A percentile compares a stretch with the other conserved stretches of the same genome.
phyloP scores from a whole-genome alignment of 2,797 vertebrate genomes.

The Iguana delicatissima region DNA sequence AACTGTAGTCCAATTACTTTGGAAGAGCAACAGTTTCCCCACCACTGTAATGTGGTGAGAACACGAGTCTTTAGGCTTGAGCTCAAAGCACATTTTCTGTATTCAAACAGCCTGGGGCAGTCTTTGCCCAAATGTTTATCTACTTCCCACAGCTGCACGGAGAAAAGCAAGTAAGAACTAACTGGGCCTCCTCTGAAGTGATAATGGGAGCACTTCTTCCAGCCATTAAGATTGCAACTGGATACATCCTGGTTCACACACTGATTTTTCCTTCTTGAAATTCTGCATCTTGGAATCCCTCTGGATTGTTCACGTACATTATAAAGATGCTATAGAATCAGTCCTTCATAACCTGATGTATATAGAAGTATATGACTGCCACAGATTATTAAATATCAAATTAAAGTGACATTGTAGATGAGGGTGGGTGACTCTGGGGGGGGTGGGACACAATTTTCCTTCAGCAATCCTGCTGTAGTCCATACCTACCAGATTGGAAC shows the following conservation, averaged over 20 bases:
- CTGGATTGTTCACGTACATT: neutral
- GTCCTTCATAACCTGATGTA: slow-evolving; percentile 36
- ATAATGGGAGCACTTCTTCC: neutral
- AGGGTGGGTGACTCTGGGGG: too few relatives aligned
- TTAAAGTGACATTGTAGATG: neutral
- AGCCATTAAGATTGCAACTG: neutral
- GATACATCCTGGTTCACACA: neutral
- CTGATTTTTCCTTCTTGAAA: neutral
- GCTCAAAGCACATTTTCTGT: too few relatives aligned
- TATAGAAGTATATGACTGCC: neutral
- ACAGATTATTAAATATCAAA: slow-evolving; percentile 11
- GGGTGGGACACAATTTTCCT: too few relatives aligned
- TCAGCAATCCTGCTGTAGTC: too few relatives aligned
- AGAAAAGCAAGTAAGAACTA: neutral
- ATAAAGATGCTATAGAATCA: neutral
- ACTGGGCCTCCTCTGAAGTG: neutral
- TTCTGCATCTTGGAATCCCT: neutral
- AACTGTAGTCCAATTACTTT: neutral
- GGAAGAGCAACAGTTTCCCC: neutral
- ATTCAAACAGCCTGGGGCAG: neutral
- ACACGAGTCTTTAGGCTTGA: neutral
- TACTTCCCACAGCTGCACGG: neutral
- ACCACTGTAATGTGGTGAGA: neutral
- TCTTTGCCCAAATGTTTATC: neutral
- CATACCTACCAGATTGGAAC: too few relatives aligned